phyloP scores from a whole-genome alignment of 2,797 vertebrate species.

The Staurois parvus region DNA sequence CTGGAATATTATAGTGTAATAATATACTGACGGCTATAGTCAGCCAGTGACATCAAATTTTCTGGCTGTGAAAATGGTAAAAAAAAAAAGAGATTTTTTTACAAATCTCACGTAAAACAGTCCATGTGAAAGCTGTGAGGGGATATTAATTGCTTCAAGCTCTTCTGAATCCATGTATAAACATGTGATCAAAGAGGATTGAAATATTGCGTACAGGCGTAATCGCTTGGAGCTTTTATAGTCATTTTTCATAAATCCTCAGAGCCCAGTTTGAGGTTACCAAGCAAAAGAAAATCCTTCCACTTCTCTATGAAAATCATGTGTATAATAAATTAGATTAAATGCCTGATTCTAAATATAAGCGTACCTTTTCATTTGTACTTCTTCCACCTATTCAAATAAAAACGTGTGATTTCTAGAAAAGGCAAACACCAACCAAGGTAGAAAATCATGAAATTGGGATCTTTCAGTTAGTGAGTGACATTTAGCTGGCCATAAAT shows the following conservation, averaged over 20 bases:
- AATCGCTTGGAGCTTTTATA: conserved; percentile 27
- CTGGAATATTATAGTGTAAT: conserved; percentile 6
- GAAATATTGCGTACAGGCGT: conserved; percentile 41
- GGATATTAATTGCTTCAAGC: conserved; percentile 26
- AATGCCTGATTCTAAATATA: neutral
- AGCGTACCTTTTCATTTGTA: neutral
- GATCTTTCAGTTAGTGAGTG: too few species aligned
- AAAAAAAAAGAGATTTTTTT: neutral
- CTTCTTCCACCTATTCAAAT: too few species aligned
- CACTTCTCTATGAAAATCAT: neutral
- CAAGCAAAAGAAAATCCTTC: neutral
- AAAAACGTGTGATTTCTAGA: too few species aligned
- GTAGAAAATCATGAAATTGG: too few species aligned
- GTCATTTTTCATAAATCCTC: conserved; percentile 34
- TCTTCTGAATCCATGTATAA: conserved; percentile 35
- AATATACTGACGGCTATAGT: neutral
- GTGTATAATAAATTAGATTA: neutral
- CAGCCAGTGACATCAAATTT: neutral
- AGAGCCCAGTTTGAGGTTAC: conserved; percentile 10
- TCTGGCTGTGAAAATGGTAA: conserved; percentile 8
- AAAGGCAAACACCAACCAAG: too few species aligned
- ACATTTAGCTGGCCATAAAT: too few species aligned
- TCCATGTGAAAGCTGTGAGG: conserved; percentile 38
- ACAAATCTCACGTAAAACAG: conserved; percentile 19
- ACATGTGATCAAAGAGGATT: conserved; percentile 45